Percentiles rank a stretch among this genome's conserved stretches.
Evolutionary conservation across 1,140 invertebrate species (phyloP).

Genomic region (Oryctes rhinoceros): DNA sequence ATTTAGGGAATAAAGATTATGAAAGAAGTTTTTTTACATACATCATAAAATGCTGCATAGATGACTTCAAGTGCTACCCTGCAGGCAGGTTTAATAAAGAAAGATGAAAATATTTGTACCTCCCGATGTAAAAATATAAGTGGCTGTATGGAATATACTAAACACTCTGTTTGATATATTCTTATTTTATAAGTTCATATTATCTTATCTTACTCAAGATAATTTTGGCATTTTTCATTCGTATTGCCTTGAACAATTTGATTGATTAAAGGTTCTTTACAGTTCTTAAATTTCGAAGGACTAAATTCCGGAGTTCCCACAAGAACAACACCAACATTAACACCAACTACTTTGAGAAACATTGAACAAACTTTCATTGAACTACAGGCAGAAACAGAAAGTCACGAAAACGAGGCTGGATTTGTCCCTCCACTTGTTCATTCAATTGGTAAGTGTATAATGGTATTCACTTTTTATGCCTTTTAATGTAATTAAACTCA

Average conservation of each 20-base stretch:
- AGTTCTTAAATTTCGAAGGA: constrained; percentile 84
- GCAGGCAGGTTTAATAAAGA: too few species aligned
- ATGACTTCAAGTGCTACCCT: too few species aligned
- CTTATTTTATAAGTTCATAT: constrained; percentile 24
- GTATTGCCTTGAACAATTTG: background rate
- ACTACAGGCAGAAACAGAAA: constrained; percentile 72
- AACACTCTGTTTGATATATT: background rate
- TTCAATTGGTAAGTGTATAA: constrained; percentile 57
- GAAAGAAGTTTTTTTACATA: too few species aligned
- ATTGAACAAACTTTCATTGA: constrained; percentile 87
- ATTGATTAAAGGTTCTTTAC: constrained; percentile 61
- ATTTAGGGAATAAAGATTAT: too few species aligned
- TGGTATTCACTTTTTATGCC: background rate
- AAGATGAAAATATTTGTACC: too few species aligned
- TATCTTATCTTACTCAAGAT: constrained; percentile 38
- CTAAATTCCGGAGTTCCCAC: constrained; percentile 87
- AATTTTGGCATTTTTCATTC: constrained; percentile 1
- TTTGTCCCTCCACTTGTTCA: constrained; percentile 86
- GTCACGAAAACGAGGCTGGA: constrained; percentile 85
- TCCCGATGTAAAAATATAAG: too few species aligned
- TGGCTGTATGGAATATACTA: too few species aligned
- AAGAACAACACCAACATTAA: constrained; percentile 89
- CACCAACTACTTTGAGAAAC: constrained; percentile 89
- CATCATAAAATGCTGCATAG: too few species aligned
- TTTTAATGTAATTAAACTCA: too few species aligned